Conservation (phyloP, 2,113 vertebrate species). For the Euleptes europaea region DNA sequence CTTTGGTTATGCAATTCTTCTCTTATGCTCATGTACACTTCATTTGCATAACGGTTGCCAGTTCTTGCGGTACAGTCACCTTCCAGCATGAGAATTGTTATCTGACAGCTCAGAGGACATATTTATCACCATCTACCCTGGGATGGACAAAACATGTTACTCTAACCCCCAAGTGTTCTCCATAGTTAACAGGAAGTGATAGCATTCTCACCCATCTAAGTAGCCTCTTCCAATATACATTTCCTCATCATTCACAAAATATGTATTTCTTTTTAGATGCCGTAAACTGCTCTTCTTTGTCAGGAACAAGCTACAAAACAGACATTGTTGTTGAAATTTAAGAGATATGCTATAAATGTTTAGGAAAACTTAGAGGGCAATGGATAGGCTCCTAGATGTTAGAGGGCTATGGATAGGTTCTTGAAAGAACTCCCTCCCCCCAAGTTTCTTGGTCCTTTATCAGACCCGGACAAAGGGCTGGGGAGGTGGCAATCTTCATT, state of each 20-base stretch:
- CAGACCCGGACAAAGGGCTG: no score
- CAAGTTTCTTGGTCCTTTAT: no score
- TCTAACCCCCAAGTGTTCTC: neutral
- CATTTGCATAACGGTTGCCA: constrained; percentile 29
- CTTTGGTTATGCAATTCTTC: constrained; percentile 42
- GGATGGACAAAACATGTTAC: neutral
- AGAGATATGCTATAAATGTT: neutral
- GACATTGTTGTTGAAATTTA: neutral
- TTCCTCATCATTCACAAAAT: neutral
- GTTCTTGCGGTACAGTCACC: constrained; percentile 43
- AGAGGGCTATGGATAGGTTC: neutral
- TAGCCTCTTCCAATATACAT: neutral
- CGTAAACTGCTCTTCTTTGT: neutral
- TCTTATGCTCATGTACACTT: neutral
- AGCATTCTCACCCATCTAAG: neutral
- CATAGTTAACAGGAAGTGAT: no score
- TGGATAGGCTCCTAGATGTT: neutral
- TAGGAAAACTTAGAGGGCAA: neutral
- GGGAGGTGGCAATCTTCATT: no score
- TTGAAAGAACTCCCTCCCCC: no score
- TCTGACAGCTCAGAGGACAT: neutral
- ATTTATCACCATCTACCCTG: neutral
- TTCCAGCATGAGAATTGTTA: neutral
- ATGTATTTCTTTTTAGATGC: neutral
- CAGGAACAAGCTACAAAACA: neutral